These are phyloP conservation scores for Peromyscus attwateri DNA, from an alignment of 2,797 vertebrate genomes.

Conservation along the genomic window DNA sequence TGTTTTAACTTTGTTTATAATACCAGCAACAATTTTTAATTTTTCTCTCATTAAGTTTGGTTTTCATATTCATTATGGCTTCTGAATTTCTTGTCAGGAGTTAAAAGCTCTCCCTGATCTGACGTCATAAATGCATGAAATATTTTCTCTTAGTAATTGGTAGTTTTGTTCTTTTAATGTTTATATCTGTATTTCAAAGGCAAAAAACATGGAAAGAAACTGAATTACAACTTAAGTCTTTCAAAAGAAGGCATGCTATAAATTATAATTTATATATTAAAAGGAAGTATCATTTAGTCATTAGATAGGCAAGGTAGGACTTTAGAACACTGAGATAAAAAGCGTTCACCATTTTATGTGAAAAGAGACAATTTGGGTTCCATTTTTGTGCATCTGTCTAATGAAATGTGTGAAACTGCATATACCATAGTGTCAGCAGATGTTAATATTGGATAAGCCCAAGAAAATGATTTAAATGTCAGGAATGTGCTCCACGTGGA, in stretches of 20 bases:
- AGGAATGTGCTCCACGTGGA: conserved; percentile 5
- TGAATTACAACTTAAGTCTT: conserved; percentile 26
- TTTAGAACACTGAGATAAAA: conserved; percentile 51
- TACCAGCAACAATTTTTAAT: conserved; percentile 27
- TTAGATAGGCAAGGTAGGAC: conserved; percentile 23
- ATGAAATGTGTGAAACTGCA: conserved; percentile 52
- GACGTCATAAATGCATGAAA: conserved; percentile 38
- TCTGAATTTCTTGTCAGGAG: conserved; percentile 49
- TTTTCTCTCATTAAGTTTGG: conserved; percentile 52
- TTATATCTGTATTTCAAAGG: conserved; percentile 32
- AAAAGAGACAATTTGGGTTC: conserved; percentile 4
- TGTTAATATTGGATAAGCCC: conserved; percentile 30
- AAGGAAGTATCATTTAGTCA: background rate
- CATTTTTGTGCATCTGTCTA: background rate
- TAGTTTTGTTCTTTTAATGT: conserved; percentile 23
- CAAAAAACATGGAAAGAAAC: conserved; percentile 23
- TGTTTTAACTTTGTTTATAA: conserved; percentile 57
- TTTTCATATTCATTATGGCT: conserved; percentile 36
- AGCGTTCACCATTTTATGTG: background rate
- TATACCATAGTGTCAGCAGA: background rate
- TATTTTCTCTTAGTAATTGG: conserved; percentile 37
- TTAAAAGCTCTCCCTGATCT: conserved; percentile 55
- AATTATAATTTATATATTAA: conserved; percentile 6
- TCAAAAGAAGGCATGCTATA: conserved; percentile 28
- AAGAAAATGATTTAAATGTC: conserved; percentile 44